These are phyloP conservation scores for Nephila pilipes DNA, from an alignment of 1,140 invertebrate genomes.

Conservation along the genomic window DNA sequence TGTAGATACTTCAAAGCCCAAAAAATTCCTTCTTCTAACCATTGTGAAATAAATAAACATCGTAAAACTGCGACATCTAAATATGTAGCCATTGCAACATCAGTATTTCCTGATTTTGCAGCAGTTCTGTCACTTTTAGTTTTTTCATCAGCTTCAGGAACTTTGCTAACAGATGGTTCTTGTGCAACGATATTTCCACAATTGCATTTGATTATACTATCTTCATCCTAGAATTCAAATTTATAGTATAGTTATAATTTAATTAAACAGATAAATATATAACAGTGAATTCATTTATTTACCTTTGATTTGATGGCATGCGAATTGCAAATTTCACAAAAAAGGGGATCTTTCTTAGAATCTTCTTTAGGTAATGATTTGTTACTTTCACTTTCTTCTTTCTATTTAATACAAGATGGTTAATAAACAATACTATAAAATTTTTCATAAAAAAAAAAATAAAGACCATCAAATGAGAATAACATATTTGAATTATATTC, in stretches of 20 bases:
- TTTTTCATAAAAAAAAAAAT: neutral
- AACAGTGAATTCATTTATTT: neutral
- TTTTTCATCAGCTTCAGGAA: constrained; percentile 24
- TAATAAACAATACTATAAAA: neutral
- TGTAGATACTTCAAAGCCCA: constrained; percentile 98
- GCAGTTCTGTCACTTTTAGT: neutral
- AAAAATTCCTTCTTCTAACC: constrained; percentile 98
- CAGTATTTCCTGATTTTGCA: constrained; percentile 78
- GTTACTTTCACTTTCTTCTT: constrained; percentile 67
- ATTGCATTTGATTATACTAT: constrained; percentile 58
- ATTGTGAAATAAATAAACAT: constrained; percentile 97
- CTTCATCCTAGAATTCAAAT: constrained; percentile 43
- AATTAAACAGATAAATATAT: neutral
- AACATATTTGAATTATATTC: neutral
- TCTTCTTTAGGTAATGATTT: constrained; percentile 69
- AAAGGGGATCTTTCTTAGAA: constrained; percentile 43
- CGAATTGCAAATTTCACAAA: constrained; percentile 63
- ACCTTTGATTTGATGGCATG: constrained; percentile 49
- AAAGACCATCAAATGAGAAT: neutral
- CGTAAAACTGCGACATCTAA: constrained; percentile 97
- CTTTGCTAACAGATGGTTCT: constrained; percentile 16
- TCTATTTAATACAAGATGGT: neutral
- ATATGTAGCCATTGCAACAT: constrained; percentile 94
- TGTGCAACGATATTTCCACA: constrained; percentile 63
- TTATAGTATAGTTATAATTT: neutral